Conservation (phyloP, 2,113 vertebrate species). For the Geothlypis trichas region DNA sequence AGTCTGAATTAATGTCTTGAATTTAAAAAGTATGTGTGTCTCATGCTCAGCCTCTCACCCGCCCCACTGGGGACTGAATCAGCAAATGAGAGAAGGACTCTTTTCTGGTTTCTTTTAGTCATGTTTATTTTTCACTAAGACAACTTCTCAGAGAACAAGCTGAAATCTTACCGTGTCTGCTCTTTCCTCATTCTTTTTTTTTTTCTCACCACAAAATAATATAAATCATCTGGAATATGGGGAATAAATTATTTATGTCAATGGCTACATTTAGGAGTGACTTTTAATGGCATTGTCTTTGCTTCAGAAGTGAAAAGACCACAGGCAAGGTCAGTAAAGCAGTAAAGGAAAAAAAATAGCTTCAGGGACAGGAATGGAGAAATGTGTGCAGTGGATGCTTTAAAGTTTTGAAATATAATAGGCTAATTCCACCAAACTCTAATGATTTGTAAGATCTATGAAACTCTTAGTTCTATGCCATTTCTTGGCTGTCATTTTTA, state of each 20-base stretch:
- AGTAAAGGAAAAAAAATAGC: neutral
- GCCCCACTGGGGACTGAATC: neutral
- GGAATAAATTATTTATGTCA: neutral
- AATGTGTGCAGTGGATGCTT: neutral
- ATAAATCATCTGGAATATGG: neutral
- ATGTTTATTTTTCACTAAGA: conserved; percentile 15
- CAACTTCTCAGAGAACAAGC: conserved; percentile 12
- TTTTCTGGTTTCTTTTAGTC: neutral
- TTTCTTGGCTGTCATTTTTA: neutral
- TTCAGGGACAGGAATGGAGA: neutral
- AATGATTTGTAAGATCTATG: neutral
- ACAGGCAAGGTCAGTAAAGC: neutral
- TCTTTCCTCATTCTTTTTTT: neutral
- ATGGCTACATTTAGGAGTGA: neutral
- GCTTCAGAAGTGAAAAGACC: neutral
- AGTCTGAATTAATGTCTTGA: neutral
- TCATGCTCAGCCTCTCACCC: neutral
- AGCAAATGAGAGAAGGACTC: neutral
- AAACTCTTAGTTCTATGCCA: neutral
- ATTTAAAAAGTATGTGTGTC: neutral
- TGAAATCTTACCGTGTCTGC: neutral
- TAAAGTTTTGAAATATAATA: neutral
- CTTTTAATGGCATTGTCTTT: neutral
- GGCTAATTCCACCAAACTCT: neutral
- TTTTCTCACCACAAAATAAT: neutral